Percentiles rank a stretch among this genome's conserved stretches.
phyloP scores from a whole-genome alignment of 1,140 invertebrate genomes.

The Drosophila sucinea region DNA sequence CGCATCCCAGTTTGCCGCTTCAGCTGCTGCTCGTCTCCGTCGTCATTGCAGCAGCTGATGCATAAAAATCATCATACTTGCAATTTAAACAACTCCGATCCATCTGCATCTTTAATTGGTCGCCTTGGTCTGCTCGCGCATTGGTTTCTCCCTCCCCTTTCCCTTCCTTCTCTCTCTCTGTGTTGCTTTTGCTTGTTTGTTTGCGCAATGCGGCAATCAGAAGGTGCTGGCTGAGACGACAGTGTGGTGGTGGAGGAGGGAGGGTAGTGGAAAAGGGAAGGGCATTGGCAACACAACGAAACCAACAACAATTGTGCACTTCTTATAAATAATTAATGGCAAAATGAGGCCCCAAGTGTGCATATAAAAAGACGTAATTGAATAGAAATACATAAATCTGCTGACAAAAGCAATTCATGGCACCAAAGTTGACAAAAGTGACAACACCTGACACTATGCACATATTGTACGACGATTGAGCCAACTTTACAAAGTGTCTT shows the following conservation, averaged over 20 bases:
- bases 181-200: slow-evolving; percentile 41
- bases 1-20: slow-evolving; percentile 48
- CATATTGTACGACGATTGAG: neutral
- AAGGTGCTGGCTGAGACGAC: slow-evolving; percentile 17
- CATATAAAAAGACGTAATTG: slow-evolving; percentile 43
- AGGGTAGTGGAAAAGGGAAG: neutral
- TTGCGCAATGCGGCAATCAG: slow-evolving; percentile 59
- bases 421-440: slow-evolving; percentile 11
- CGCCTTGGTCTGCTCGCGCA: slow-evolving; percentile 46
- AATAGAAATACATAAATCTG: slow-evolving; percentile 38
- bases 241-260: neutral
- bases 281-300: slow-evolving; percentile 14
- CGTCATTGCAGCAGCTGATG: slow-evolving; percentile 57
- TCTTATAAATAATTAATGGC: slow-evolving; percentile 63
- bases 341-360: slow-evolving; percentile 25
- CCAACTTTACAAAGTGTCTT: neutral
- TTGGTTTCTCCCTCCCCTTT: slow-evolving; percentile 1
- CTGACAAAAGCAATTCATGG: slow-evolving; percentile 3
- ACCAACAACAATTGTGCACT: slow-evolving; percentile 46
- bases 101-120: slow-evolving; percentile 80
- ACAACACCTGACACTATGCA: slow-evolving; percentile 6
- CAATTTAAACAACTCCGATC: slow-evolving; percentile 79
- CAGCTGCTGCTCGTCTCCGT: slow-evolving; percentile 23
- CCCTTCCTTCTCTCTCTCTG: neutral
- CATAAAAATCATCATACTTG: slow-evolving; percentile 77